Evolutionary conservation across 1,140 invertebrate species (phyloP).

Genomic region (Heliconius nattereri): DNA sequence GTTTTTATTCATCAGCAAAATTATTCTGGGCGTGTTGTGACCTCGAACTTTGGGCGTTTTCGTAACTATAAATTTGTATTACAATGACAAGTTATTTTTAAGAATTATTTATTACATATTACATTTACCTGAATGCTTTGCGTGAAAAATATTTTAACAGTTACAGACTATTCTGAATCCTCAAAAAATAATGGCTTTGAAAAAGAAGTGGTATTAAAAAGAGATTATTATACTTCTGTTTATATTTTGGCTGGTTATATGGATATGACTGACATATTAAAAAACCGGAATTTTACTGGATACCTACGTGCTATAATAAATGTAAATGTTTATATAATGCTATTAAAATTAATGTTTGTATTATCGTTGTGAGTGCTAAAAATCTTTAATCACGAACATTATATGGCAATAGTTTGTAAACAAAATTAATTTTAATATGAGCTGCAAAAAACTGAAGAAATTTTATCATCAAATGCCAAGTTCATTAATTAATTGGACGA

Average conservation of each 20-base stretch:
- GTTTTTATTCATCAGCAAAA: conserved; percentile 7
- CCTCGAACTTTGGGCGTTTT: conserved; percentile 15
- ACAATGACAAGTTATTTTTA: not conserved
- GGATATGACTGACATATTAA: not conserved
- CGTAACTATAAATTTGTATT: conserved; percentile 3
- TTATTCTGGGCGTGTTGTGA: conserved; percentile 3
- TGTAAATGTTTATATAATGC: too few relatives aligned
- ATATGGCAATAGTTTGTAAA: not conserved
- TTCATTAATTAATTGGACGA: not conserved
- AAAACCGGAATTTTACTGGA: not conserved
- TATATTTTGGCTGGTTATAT: not conserved
- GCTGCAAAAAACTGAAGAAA: not conserved
- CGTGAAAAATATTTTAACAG: not conserved
- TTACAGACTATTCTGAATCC: not conserved
- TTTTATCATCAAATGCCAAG: not conserved
- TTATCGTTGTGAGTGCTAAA: not conserved
- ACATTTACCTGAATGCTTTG: not conserved
- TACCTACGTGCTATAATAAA: not conserved
- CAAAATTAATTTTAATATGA: not conserved
- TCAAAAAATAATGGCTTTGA: too few relatives aligned
- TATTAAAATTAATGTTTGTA: not conserved
- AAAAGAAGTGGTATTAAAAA: too few relatives aligned
- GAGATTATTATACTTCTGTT: too few relatives aligned
- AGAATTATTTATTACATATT: not conserved
- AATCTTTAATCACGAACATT: not conserved